phyloP scores from a whole-genome alignment of 2,888 invertebrate genomes.

The Autographa pulchrina region DNA sequence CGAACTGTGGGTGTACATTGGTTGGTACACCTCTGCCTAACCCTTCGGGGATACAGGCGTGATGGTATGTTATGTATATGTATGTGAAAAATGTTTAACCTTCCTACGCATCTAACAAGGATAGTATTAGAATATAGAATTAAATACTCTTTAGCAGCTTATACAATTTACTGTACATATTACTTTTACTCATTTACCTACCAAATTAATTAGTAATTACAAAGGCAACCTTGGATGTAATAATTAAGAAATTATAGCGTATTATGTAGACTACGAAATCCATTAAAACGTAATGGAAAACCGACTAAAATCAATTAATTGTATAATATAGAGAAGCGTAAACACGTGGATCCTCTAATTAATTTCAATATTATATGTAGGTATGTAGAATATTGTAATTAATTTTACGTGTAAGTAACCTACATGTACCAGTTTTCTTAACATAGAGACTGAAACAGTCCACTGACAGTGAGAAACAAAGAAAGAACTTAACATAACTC shows the following conservation, averaged over 20 bases:
- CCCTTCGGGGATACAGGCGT: no score
- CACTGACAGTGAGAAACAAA: constrained; percentile 17
- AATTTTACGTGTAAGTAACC: neutral
- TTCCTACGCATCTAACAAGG: no score
- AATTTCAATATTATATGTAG: neutral
- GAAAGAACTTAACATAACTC: constrained; percentile 34
- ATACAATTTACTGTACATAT: neutral
- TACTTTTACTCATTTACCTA: neutral
- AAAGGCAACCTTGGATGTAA: constrained; percentile 2
- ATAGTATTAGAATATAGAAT: neutral
- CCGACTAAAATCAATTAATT: constrained; percentile 1
- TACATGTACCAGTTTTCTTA: neutral
- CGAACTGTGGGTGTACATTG: no score
- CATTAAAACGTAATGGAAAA: neutral
- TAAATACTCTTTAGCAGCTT: neutral
- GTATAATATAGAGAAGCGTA: neutral
- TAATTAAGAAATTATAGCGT: neutral
- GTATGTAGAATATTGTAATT: no score
- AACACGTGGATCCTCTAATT: neutral
- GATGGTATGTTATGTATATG: no score
- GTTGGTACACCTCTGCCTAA: no score
- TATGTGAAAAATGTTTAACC: no score
- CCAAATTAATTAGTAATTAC: neutral
- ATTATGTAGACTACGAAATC: constrained; percentile 1
- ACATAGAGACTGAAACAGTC: constrained; percentile 9